Evolutionary conservation across 2,888 invertebrate genomes (phyloP).

Genomic region (Drosophila leonis): DNA sequence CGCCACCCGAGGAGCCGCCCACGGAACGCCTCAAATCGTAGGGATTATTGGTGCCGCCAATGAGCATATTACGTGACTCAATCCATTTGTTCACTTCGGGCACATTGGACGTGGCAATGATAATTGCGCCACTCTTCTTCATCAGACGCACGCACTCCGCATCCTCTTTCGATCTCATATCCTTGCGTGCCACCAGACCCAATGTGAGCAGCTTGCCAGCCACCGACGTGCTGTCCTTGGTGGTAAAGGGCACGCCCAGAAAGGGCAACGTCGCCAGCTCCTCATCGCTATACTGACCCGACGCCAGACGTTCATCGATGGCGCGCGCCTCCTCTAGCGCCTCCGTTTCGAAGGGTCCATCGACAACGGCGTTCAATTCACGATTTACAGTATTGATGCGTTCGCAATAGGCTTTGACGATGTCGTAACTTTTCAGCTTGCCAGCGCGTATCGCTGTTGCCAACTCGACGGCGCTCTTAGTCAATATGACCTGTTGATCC

Average conservation of each 20-base stretch:
- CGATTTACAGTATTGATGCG: conserved; percentile 91
- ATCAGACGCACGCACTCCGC: conserved; percentile 91
- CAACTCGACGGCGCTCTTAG: conserved; percentile 89
- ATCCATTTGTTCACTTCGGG: conserved; percentile 97
- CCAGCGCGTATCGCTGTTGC: conserved; percentile 89
- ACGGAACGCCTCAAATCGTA: conserved; percentile 93
- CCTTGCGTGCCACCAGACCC: conserved; percentile 88
- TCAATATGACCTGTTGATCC: conserved; percentile 81
- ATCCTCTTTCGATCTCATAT: conserved; percentile 89
- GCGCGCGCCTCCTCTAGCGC: conserved; percentile 92
- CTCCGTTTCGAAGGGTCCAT: conserved; percentile 89
- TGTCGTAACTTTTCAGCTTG: conserved; percentile 89
- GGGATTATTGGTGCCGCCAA: conserved; percentile 96
- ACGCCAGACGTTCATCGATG: conserved; percentile 89
- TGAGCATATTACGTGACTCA: conserved; percentile 94
- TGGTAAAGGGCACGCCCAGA: conserved; percentile 95
- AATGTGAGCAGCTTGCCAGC: conserved; percentile 90
- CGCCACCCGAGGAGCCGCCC: conserved; percentile 97
- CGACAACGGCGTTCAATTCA: conserved; percentile 93
- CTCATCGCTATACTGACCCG: conserved; percentile 87
- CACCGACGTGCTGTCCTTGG: conserved; percentile 94
- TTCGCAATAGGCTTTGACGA: conserved; percentile 91
- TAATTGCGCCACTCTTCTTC: conserved; percentile 93
- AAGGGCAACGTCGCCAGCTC: conserved; percentile 91
- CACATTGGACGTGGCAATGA: conserved; percentile 95